These are phyloP conservation scores for Noctua comes DNA, from an alignment of 2,888 invertebrate genomes.

Conservation along the genomic window DNA sequence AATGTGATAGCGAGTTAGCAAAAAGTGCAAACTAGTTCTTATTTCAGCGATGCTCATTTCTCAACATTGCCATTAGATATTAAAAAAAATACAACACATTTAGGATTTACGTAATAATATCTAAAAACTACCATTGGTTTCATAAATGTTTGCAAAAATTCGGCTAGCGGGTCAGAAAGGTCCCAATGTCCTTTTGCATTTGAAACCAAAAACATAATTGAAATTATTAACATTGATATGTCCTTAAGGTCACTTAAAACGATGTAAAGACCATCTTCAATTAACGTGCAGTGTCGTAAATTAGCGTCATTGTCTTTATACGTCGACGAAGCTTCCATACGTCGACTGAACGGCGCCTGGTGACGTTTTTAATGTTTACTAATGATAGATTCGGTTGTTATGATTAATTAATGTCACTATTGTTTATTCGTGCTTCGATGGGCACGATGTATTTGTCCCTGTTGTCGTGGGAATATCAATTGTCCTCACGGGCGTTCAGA, in stretches of 20 bases:
- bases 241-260: slow-evolving; percentile 52
- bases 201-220: slow-evolving; percentile 29
- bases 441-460: slow-evolving; percentile 27
- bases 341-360: slow-evolving; percentile 53
- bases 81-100: too few species aligned
- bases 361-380: slow-evolving; percentile 56
- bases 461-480: slow-evolving; percentile 27
- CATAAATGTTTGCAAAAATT: too few species aligned
- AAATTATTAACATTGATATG: slow-evolving; percentile 57
- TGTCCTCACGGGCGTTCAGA: slow-evolving; percentile 7
- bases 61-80: too few species aligned
- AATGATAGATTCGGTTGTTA: slow-evolving; percentile 59
- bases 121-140: too few species aligned
- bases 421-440: slow-evolving; percentile 48
- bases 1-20: too few species aligned
- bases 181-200: not conserved
- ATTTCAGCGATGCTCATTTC: too few species aligned
- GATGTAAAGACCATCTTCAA: slow-evolving; percentile 46
- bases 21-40: too few species aligned
- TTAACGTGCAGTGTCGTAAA: slow-evolving; percentile 65
- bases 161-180: too few species aligned
- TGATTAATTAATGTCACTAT: slow-evolving; percentile 62
- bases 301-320: slow-evolving; percentile 68
- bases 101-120: too few species aligned
- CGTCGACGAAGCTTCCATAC: slow-evolving; percentile 31